Evolutionary conservation across 2,113 vertebrate genomes (phyloP).

Genomic region (Carollia perspicillata): DNA sequence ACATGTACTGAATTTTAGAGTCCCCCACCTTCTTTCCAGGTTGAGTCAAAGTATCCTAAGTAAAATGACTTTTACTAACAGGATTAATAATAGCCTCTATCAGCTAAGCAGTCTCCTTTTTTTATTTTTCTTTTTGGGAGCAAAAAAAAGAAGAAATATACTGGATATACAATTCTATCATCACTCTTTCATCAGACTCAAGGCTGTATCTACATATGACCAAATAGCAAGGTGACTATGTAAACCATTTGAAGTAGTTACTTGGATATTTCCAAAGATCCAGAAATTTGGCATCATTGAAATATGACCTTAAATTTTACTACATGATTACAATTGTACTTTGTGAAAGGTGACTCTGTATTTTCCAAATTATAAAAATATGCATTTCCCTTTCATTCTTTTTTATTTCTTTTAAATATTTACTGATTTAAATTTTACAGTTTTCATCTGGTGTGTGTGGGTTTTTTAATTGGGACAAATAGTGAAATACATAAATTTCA

Average conservation of each 20-base stretch:
- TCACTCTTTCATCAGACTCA: not conserved
- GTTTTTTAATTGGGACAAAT: not conserved
- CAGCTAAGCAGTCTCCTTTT: not conserved
- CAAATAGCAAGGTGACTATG: not conserved
- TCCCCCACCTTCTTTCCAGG: not conserved
- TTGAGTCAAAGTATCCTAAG: slow-evolving; percentile 17
- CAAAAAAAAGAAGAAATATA: not conserved
- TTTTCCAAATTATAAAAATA: slow-evolving; percentile 30
- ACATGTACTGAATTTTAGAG: not conserved
- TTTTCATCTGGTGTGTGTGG: not conserved
- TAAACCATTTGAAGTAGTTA: not conserved
- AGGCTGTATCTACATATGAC: not conserved
- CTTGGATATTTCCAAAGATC: not conserved
- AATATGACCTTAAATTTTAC: not conserved
- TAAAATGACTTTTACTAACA: not conserved
- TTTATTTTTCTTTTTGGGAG: slow-evolving; percentile 8
- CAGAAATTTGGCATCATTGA: not conserved
- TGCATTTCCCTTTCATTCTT: not conserved
- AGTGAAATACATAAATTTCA: too few relatives aligned
- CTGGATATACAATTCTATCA: not conserved
- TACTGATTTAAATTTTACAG: not conserved
- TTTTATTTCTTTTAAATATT: not conserved
- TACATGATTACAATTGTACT: not conserved
- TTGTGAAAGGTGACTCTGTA: not conserved
- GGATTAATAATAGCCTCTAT: not conserved